Conservation (phyloP, 2,113 vertebrate species). For the Pao palembangensis region DNA sequence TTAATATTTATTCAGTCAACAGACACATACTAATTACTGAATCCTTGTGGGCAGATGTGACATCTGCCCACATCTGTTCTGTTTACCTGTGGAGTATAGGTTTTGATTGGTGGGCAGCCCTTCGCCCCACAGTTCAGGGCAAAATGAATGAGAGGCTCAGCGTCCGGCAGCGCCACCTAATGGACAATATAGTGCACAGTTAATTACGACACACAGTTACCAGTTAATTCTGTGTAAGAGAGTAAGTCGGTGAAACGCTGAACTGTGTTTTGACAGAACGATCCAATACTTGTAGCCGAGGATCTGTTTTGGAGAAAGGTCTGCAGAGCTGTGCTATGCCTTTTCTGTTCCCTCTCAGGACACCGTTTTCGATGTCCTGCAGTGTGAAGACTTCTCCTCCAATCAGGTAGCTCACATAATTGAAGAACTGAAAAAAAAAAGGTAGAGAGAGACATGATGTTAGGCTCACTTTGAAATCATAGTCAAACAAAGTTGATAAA, state of each 20-base stretch:
- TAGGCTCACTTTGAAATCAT: background rate
- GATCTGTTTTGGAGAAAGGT: constrained; percentile 78
- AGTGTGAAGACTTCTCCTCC: constrained; percentile 79
- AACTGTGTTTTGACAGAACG: background rate
- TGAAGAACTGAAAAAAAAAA: constrained; percentile 73
- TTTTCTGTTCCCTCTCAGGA: constrained; percentile 78
- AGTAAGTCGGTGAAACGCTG: background rate
- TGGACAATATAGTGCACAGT: constrained; percentile 11
- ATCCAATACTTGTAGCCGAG: constrained; percentile 70
- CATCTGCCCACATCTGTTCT: no score
- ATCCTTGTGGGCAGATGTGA: no score
- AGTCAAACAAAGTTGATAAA: background rate
- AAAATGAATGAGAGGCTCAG: constrained; percentile 79
- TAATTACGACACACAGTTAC: background rate
- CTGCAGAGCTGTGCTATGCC: constrained; percentile 73
- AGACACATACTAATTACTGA: background rate
- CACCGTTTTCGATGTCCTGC: constrained; percentile 80
- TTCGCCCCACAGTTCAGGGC: constrained; percentile 78
- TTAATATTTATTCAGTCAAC: background rate
- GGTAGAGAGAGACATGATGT: background rate
- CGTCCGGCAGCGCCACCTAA: constrained; percentile 74
- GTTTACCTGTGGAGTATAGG: constrained; percentile 73
- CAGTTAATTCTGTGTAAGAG: background rate
- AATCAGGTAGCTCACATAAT: constrained; percentile 81
- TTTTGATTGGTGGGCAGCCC: constrained; percentile 79